Base-by-base conservation (phyloP, 1,140 invertebrate genomes). In the Cotesia glomerata region DNA sequence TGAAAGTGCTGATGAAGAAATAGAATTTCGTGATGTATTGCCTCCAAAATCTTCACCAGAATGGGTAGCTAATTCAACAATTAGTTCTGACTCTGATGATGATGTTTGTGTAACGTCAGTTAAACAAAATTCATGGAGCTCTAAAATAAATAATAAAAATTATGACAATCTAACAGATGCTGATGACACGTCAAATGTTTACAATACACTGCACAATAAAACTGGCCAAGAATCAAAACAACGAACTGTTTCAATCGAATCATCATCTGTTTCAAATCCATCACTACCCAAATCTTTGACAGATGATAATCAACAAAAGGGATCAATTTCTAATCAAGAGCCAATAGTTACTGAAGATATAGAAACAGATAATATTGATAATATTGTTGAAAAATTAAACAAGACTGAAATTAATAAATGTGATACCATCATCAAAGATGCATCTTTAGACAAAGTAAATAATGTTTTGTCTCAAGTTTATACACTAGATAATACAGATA, bases 1-100 rank as follows among this genome's bases (percentile, higher is more conserved):
- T 81, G 90, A 91, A 77, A 92, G 91, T 81, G 91, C 91, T 7
- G 90, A 92, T 76, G 90, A 92, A 75, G 90, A 90, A 26, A 70
- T 85, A 62, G 77, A 77, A 35, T 68, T 59, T 52, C 69, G 74
- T 34, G 72, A 76, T 3, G 13, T 5, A 35, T 11, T 5, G 4
- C 32, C n/a, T 14, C 54, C 5, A 75, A 70, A 72, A 78, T 14
- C 16, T 45, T 70, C 36, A 73, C 51, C 39, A 65, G 39, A 65
- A 0, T 69, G 70, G 34, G 54, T 18, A 39, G 39, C 71, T 11
- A 71, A 74, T 9, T 32, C 64, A 5, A 77, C 81, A 75, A 86
- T 90, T 65, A 91, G 90, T 76, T 91, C 92, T 71, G 89, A 91
- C 18, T 88, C 89, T 5, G 90, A 90, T 72, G 89, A 90, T 64